Percentiles rank a stretch among this genome's conserved stretches.
Conservation (phyloP, 1,140 invertebrate genomes). For the Spodoptera litura region DNA sequence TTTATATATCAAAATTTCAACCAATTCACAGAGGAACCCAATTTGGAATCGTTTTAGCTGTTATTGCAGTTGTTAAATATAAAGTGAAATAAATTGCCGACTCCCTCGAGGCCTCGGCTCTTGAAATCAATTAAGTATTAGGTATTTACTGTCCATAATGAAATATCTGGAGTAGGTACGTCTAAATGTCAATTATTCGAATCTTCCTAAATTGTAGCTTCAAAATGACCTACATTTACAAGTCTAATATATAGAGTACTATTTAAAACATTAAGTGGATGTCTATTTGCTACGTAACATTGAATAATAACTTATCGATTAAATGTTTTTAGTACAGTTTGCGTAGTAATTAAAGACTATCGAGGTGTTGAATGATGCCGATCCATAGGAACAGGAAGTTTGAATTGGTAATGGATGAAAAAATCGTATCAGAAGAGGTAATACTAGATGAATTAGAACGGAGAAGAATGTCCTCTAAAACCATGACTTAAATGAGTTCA, state of each 20-base stretch:
- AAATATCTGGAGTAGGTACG: constrained; percentile 12
- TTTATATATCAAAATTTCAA: constrained; percentile 24
- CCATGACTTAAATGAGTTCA: too few relatives aligned
- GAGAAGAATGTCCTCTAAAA: too few relatives aligned
- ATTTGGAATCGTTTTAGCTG: constrained; percentile 44
- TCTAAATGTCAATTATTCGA: constrained; percentile 26
- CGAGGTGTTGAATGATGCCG: too few relatives aligned
- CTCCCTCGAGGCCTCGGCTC: neutral
- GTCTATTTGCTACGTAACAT: neutral
- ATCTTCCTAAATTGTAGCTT: constrained; percentile 16
- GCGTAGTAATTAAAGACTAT: too few relatives aligned
- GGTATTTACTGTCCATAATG: constrained; percentile 28
- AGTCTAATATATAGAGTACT: neutral
- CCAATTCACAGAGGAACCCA: constrained; percentile 18
- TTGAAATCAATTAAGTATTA: constrained; percentile 43
- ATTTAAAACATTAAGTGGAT: neutral
- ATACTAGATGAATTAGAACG: too few relatives aligned
- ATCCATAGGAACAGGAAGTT: too few relatives aligned
- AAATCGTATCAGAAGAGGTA: too few relatives aligned
- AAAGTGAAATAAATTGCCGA: constrained; percentile 39
- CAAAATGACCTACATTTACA: neutral
- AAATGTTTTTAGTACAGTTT: too few relatives aligned
- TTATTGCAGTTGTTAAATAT: constrained; percentile 28
- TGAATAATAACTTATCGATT: too few relatives aligned
- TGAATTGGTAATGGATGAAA: too few relatives aligned